Percentiles rank a stretch among this genome's conserved stretches.
phyloP scores from a whole-genome alignment of 2,797 vertebrate species.

The Bradypodion pumilum region DNA sequence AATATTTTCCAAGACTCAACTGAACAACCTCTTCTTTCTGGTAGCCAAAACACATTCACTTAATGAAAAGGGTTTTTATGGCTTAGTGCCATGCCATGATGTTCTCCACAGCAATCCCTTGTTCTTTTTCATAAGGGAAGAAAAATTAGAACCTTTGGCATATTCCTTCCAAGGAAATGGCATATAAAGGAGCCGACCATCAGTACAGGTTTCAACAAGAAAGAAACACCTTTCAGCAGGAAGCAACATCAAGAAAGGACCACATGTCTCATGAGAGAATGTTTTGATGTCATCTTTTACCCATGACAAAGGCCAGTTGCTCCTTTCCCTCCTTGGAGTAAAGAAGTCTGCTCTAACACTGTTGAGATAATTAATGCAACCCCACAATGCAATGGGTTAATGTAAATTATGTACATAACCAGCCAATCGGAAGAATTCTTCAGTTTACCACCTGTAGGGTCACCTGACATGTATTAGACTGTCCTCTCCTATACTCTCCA shows the following conservation, averaged over 20 bases:
- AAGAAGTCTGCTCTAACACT: not conserved
- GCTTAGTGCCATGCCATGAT: not conserved
- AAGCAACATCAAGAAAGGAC: not conserved
- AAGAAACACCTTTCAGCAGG: not conserved
- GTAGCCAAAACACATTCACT: not conserved
- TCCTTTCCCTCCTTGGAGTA: not conserved
- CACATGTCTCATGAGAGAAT: not conserved
- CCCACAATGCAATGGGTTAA: too few species aligned
- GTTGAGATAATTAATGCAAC: too few species aligned
- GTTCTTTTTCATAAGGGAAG: not conserved
- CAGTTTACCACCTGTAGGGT: too few species aligned
- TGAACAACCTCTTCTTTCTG: not conserved
- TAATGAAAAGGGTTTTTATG: not conserved
- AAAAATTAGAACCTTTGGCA: constrained; percentile 5
- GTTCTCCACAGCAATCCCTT: not conserved
- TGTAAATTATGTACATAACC: too few species aligned
- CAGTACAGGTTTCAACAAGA: not conserved
- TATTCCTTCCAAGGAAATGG: constrained; percentile 17
- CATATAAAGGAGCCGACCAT: not conserved
- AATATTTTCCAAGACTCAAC: not conserved
- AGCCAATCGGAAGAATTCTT: too few species aligned
- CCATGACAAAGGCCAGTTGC: not conserved
- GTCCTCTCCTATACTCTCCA: too few species aligned
- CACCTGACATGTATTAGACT: too few species aligned
- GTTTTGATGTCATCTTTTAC: not conserved